Evolutionary conservation across 2,888 invertebrate genomes (phyloP).

Genomic region (Pocota personata): DNA sequence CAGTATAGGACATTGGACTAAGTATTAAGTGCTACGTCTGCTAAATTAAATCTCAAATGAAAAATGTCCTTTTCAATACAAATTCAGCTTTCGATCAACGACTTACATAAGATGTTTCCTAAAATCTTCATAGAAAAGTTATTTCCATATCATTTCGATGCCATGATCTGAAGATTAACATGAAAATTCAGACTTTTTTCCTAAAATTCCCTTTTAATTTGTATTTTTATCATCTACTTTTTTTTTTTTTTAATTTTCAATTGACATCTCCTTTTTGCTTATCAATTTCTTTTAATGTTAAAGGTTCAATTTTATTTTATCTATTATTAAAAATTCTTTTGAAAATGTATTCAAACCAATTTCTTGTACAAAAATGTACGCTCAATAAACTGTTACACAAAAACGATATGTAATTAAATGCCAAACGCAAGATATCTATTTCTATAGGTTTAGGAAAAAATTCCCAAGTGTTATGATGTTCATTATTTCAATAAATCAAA

Average conservation of each 20-base stretch:
- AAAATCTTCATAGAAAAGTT: neutral
- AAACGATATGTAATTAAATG: conserved; percentile 67
- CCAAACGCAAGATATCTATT: conserved; percentile 59
- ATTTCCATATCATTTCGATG: neutral
- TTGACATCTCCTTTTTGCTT: conserved; percentile 59
- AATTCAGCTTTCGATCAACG: too few species aligned
- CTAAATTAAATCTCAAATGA: neutral
- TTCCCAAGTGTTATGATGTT: neutral
- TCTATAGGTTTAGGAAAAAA: conserved; percentile 30
- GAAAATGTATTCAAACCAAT: neutral
- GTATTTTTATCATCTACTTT: neutral
- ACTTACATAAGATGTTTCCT: neutral
- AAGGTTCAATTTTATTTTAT: neutral
- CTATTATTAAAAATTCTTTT: neutral
- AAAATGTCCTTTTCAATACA: neutral
- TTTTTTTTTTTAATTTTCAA: conserved; percentile 24
- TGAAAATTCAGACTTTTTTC: conserved; percentile 58
- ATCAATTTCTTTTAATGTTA: neutral
- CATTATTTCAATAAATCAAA: neutral
- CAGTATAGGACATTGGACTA: too few species aligned
- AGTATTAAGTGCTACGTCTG: too few species aligned
- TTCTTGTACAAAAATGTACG: conserved; percentile 28
- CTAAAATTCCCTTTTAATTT: conserved; percentile 33
- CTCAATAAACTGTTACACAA: conserved; percentile 26
- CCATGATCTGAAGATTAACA: conserved; percentile 23